Evolutionary conservation across 2,797 vertebrate genomes (phyloP).

Genomic region (Microctenopoma steveboyesi): DNA sequence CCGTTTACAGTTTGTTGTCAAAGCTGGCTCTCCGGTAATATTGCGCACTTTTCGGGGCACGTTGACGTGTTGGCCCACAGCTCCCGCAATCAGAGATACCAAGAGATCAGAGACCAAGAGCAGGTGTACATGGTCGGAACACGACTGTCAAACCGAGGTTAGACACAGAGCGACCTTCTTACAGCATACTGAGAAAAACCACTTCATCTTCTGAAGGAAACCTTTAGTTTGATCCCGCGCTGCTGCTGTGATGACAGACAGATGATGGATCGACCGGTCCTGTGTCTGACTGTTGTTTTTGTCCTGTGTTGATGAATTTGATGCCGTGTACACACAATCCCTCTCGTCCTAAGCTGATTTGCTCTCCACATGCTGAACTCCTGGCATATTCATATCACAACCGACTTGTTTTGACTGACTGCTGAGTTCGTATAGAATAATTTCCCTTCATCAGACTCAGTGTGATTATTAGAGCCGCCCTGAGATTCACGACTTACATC

Average conservation of each 20-base stretch:
- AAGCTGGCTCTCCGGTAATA: conserved; percentile 1
- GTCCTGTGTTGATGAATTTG: conserved; percentile 32
- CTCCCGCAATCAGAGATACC: neutral
- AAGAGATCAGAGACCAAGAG: conserved; percentile 21
- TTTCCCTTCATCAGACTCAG: conserved; percentile 27
- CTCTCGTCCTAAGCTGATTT: conserved; percentile 64
- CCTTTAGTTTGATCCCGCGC: conserved; percentile 6
- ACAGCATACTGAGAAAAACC: conserved; percentile 25
- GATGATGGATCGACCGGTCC: neutral
- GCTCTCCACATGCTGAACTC: conserved; percentile 54
- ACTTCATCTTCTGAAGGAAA: neutral
- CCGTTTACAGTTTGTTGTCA: conserved; percentile 7
- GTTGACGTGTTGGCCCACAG: neutral
- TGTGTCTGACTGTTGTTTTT: conserved; percentile 34
- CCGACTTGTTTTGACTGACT: conserved; percentile 46
- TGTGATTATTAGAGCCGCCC: conserved; percentile 30
- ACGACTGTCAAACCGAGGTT: conserved; percentile 48
- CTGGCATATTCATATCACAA: conserved; percentile 54
- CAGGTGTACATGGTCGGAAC: conserved; percentile 30
- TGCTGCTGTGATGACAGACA: neutral
- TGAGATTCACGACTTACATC: conserved; percentile 43
- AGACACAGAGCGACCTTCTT: conserved; percentile 6
- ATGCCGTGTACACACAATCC: conserved; percentile 41
- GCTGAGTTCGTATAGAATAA: conserved; percentile 50
- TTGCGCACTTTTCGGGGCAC: conserved; percentile 5